A percentile compares a stretch with the other conserved stretches of the same genome.
phyloP scores from a whole-genome alignment of 2,113 vertebrate genomes.

The Lethenteron reissneri region DNA sequence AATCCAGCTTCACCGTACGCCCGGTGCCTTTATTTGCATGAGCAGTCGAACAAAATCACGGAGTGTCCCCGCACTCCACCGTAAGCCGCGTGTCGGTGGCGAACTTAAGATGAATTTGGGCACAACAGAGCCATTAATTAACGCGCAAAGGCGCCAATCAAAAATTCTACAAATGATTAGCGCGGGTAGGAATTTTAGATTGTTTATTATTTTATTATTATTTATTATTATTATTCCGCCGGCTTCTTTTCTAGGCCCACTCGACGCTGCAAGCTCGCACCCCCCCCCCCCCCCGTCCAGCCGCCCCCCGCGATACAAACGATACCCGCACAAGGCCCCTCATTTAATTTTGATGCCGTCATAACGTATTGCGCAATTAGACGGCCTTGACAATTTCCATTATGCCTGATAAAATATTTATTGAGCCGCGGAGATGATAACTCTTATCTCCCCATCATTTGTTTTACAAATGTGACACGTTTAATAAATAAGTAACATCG shows the following conservation, averaged over 20 bases:
- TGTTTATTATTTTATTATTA: conserved; percentile 1
- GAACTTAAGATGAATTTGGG: too few species aligned
- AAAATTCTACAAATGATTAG: conserved; percentile 1
- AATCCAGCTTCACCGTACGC: too few species aligned
- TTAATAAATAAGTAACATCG: conserved; percentile 28
- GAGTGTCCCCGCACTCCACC: too few species aligned
- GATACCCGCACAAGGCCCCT: neutral
- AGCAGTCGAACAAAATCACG: too few species aligned
- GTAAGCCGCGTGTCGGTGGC: too few species aligned
- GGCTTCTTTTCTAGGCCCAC: neutral
- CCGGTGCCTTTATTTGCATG: too few species aligned
- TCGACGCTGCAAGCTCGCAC: neutral
- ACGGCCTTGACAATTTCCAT: conserved; percentile 96
- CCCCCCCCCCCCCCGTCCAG: too few species aligned
- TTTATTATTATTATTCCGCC: neutral
- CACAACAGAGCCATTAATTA: too few species aligned
- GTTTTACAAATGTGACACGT: conserved; percentile 57
- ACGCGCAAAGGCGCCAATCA: neutral
- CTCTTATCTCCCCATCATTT: conserved; percentile 52
- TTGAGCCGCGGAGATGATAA: conserved; percentile 74
- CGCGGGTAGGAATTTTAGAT: neutral
- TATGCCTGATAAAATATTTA: conserved; percentile 99
- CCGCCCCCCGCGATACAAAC: neutral
- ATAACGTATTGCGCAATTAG: conserved; percentile 96
- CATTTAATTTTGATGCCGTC: conserved; percentile 6